Percentiles rank a stretch among this genome's conserved stretches.
Conservation (phyloP, 2,888 invertebrate species). For the Drosophila melanocephala region DNA sequence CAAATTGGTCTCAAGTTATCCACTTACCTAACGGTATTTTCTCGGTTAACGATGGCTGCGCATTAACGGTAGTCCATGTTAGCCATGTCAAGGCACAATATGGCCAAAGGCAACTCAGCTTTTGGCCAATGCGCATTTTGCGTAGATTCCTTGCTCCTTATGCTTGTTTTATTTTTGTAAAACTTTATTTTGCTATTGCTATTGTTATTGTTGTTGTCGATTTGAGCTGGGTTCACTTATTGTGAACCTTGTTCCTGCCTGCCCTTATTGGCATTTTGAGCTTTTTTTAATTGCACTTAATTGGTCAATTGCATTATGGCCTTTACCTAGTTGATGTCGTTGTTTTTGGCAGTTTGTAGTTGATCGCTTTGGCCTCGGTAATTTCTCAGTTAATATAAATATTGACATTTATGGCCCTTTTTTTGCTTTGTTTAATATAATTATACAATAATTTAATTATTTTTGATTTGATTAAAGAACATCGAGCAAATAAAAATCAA, state of each 20-base stretch:
- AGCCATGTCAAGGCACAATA: constrained; percentile 81
- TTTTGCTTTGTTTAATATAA: not conserved
- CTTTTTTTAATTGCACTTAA: constrained; percentile 58
- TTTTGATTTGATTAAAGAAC: not conserved
- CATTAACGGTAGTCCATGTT: constrained; percentile 77
- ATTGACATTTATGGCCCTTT: constrained; percentile 33
- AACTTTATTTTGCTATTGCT: constrained; percentile 18
- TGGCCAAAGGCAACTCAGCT: constrained; percentile 76
- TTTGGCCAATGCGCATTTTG: constrained; percentile 84
- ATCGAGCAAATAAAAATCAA: too few species aligned
- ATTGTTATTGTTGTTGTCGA: constrained; percentile 30
- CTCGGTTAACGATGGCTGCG: constrained; percentile 85
- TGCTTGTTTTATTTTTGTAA: constrained; percentile 24
- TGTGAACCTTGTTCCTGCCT: constrained; percentile 30
- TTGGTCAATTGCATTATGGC: constrained; percentile 56
- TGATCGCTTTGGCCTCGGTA: constrained; percentile 23
- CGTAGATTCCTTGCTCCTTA: constrained; percentile 31
- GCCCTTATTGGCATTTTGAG: constrained; percentile 52
- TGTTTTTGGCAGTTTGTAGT: constrained; percentile 23
- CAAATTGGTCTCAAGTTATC: constrained; percentile 39
- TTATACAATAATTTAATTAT: not conserved
- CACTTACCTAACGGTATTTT: constrained; percentile 86
- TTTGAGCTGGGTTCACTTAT: constrained; percentile 27
- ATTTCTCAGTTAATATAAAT: constrained; percentile 10
- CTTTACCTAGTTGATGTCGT: not conserved